These are phyloP conservation scores for Aphelocoma californica DNA, from an alignment of 2,797 vertebrate species.

Conservation along the genomic window DNA sequence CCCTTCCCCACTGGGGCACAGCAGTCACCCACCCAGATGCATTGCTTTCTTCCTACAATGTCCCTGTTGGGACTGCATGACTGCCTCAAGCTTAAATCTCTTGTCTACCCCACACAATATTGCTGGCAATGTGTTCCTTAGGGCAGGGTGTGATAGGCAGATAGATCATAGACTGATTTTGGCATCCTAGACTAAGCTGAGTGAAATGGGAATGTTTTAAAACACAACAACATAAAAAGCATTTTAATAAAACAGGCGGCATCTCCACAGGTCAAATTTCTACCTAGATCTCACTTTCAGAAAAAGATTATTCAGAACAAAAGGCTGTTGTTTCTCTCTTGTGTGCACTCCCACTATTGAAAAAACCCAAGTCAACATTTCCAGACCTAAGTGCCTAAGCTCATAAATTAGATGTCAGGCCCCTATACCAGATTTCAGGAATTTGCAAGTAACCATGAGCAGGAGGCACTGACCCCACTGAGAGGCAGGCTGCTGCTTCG, in stretches of 20 bases:
- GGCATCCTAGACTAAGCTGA: background rate
- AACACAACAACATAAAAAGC: background rate
- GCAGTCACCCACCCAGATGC: accelerated
- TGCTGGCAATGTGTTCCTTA: background rate
- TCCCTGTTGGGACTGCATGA: background rate
- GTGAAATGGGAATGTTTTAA: background rate
- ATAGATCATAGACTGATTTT: background rate
- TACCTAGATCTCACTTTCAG: background rate
- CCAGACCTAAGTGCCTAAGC: background rate
- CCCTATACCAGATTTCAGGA: background rate
- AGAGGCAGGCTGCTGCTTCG: background rate
- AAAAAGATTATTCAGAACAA: background rate
- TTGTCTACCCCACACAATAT: no score
- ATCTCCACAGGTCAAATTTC: background rate
- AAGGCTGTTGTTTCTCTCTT: background rate
- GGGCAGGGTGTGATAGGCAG: background rate
- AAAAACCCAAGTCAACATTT: background rate
- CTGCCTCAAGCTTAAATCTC: background rate
- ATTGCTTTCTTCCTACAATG: accelerated
- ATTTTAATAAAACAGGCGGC: background rate
- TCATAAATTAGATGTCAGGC: background rate
- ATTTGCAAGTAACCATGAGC: background rate
- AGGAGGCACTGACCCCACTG: background rate
- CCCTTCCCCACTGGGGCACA: background rate
- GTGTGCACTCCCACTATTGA: background rate